Evolutionary conservation across 2,888 invertebrate species (phyloP), one percentile per base, ranked within the genome.

Genomic region (Frankliniella intonsa): DNA sequence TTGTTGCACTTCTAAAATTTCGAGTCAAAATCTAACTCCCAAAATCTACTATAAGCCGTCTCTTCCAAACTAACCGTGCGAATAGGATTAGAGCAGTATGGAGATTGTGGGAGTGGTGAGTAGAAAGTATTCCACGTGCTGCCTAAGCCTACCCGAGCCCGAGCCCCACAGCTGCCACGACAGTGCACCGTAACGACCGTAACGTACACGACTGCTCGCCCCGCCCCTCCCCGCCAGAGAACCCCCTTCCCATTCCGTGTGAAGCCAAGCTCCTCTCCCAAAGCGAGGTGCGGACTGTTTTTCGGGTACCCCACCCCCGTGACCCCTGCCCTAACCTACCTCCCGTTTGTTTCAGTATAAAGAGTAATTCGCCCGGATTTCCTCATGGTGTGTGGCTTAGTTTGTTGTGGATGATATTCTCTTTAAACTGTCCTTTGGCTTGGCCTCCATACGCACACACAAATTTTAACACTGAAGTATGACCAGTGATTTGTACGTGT

Each of bases 151-250:
- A 25, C 12, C 69, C 22, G 22, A 69, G 69, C 55, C 38, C 38
- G 38, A 38, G 38, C 5, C 38, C 38, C 38, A 5, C 38, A 19
- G 55, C 55, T 55, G 55, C 55, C 83, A 86, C 85, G 81, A 84
- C 83, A 69, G 83, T 83, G 86, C 86, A 84, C 87, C 85, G n/a
- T 82, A 84, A 82, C 81, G 82, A 81, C 83, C 84, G 65, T 65
- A 82, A 80, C 81, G 81, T 62, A 82, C 81, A 82, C 80, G 83
- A 81, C 82, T 84, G 81, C 84, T 84, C 50, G 84, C 84, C 80
- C 83, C 84, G 83, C 82, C 84, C 83, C 80, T 83, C 84, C 79
- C 80, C 83, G 19, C 55, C 19, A 38, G 38, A 5, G 38, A 38
- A 38, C 38, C 38, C 38, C 5, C 38, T 38, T 38, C 38, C 38